Evolutionary conservation across 2,888 invertebrate genomes (phyloP).

Genomic region (Spilarctia lutea): DNA sequence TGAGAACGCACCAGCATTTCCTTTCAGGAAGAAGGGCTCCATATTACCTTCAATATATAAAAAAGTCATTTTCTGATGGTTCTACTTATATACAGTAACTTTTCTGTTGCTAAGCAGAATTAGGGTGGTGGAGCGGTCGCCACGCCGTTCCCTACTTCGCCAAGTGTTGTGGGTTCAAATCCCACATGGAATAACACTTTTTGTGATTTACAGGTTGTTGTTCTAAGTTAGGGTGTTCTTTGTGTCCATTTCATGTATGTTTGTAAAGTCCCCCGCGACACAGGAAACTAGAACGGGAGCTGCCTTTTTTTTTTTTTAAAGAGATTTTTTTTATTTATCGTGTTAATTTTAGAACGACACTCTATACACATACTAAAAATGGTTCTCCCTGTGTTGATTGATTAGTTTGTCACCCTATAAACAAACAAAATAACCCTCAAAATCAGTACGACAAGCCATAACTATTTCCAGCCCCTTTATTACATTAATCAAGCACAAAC

Average conservation of each 20-base stretch:
- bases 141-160: too few species aligned
- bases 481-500: constrained; percentile 35
- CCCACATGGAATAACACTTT: too few species aligned
- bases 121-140: too few species aligned
- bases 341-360: neutral
- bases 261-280: too few species aligned
- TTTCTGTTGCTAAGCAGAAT: neutral
- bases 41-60: neutral
- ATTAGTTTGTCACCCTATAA: constrained; percentile 5
- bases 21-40: neutral
- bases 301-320: too few species aligned
- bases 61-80: neutral
- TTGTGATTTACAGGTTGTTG: too few species aligned
- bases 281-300: too few species aligned
- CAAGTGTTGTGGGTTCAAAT: too few species aligned
- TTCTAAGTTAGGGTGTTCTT: too few species aligned
- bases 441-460: constrained; percentile 14
- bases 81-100: neutral
- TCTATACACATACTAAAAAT: neutral
- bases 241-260: too few species aligned
- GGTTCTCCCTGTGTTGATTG: neutral
- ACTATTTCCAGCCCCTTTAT: constrained; percentile 18
- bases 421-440: constrained; percentile 14
- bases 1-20: neutral
- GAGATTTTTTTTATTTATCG: neutral